phyloP scores from a whole-genome alignment of 2,888 invertebrate species.

The Ommatoiulus sabulosus region DNA sequence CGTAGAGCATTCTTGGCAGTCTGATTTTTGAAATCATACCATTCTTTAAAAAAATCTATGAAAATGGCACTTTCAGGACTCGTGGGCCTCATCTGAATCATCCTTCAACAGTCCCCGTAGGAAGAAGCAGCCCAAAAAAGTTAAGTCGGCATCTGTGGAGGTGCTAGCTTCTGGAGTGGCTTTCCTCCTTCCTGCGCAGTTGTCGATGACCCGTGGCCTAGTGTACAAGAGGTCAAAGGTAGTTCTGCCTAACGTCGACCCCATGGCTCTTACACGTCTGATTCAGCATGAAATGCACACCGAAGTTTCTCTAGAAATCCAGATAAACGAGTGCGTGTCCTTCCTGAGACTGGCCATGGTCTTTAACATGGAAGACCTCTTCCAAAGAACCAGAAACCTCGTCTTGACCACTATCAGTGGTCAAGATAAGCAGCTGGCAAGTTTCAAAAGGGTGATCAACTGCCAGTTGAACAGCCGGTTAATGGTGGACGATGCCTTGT shows the following conservation, averaged over 20 bases:
- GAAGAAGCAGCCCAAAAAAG: not conserved
- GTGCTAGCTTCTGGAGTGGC: not conserved
- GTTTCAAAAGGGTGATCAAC: not conserved
- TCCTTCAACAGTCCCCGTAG: not conserved
- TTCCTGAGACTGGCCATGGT: not conserved
- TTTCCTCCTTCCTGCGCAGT: not conserved
- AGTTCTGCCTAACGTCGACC: not conserved
- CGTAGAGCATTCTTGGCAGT: too few species aligned
- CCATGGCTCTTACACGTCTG: not conserved
- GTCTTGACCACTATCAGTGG: not conserved
- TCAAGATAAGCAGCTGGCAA: not conserved
- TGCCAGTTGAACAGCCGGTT: not conserved
- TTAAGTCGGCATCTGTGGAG: not conserved
- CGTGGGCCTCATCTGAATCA: not conserved
- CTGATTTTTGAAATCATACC: too few species aligned
- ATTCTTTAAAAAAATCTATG: too few species aligned
- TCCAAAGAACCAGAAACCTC: not conserved
- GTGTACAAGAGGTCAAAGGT: not conserved
- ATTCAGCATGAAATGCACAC: not conserved
- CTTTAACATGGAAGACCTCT: not conserved
- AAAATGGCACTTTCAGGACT: not conserved
- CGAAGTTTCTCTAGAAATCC: not conserved
- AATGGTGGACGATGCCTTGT: slow-evolving; percentile 21
- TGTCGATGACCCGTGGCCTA: not conserved
- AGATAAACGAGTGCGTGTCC: slow-evolving; percentile 9